Evolutionary conservation across 2,797 vertebrate species (phyloP).

Genomic region (Manis javanica): DNA sequence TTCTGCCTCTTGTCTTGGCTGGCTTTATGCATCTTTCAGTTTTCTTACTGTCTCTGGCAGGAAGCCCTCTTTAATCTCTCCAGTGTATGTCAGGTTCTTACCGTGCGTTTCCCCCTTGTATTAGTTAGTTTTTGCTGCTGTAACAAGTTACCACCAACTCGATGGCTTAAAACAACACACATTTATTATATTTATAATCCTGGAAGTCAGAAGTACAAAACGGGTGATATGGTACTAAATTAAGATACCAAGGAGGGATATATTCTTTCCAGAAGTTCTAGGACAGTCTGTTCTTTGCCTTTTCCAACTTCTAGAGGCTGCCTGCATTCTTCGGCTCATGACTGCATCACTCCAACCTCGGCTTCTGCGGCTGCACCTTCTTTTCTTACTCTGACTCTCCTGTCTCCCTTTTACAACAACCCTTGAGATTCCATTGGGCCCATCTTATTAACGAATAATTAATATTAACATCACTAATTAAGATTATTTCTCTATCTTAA

Average conservation of each 20-base stretch:
- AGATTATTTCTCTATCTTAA: background rate
- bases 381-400: background rate
- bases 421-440: fast-evolving
- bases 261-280: background rate
- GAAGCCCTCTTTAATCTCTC: background rate
- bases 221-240: background rate
- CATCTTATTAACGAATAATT: background rate
- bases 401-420: background rate
- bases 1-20: background rate
- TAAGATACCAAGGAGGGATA: background rate
- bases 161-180: background rate
- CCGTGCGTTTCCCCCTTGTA: fast-evolving
- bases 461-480: too few species aligned
- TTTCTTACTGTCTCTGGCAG: background rate
- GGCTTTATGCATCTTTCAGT: background rate
- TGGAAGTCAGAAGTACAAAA: background rate
- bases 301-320: background rate
- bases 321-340: background rate
- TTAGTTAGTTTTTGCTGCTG: background rate
- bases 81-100: background rate
- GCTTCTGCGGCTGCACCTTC: too few species aligned
- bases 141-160: background rate
- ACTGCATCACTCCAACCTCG: fast-evolving
- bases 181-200: background rate
- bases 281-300: background rate